Base-by-base conservation (phyloP, 2,888 invertebrate genomes). In the Dasysyrphus albostriatus region DNA sequence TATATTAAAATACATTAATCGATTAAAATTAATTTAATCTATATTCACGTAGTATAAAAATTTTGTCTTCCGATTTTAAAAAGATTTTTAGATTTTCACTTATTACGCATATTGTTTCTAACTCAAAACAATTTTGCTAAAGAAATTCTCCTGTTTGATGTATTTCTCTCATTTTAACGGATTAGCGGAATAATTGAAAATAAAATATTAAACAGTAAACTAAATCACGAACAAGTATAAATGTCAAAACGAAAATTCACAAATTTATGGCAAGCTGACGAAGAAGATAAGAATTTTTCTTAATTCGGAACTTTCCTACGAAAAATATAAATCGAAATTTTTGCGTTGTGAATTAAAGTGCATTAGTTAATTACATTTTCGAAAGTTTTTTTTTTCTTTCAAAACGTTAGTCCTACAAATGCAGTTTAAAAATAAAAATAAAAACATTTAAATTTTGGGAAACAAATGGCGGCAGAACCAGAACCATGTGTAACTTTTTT, bases 381-480 rank as follows among this genome's bases (percentile, higher is more conserved):
- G 0, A 10, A 58, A n/a, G n/a, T 1, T 24, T 29, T 14, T 14
- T 51, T 0, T 51, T 6, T 29, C 24, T 58, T 58, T 5, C 1
- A 0, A n/a, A 42, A 42, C 3, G 1, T 61, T 39, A 14, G 24
- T 8, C 9, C 8, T 14, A 12, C 34, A 49, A 75, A 75, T 75
- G 61, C 44, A 54, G 44, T 59, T 51, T 5, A 7, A 10, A 54
- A 6, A 24, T 37, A 10, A 44, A 56, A 10, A 24, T 54, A 14
- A 61, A 56, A 69, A 32, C 4, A 58, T 16, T 4, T 34, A 63
- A 34, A 8, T 42, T n/a, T 14, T 32, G 32, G 3, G 47, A 32
- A 42, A 69, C 54, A 81, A 75, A 81, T 81, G 81, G 54, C 61
- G 61, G 69, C 24, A 19, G 37, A 75, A 54, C 75, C 75, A 39